Conservation (phyloP, 37 sponge, comb jelly and placozoan genomes). For the Geodia barretti region DNA sequence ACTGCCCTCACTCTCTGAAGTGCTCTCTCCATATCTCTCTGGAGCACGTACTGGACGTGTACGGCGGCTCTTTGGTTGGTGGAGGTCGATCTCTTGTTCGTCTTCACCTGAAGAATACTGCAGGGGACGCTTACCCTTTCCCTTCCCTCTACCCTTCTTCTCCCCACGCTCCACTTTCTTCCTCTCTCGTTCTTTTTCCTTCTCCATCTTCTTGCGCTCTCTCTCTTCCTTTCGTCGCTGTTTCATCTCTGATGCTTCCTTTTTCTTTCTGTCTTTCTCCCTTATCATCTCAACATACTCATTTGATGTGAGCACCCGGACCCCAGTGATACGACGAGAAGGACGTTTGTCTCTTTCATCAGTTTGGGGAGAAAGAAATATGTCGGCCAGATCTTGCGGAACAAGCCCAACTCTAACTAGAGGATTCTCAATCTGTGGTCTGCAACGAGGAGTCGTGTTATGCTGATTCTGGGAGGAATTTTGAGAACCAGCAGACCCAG, state of each 20-base stretch:
- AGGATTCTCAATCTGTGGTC: background rate
- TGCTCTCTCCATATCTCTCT: too few relatives aligned
- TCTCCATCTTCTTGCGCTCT: background rate
- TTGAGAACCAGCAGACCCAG: too few relatives aligned
- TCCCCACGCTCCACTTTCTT: too few relatives aligned
- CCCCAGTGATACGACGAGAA: constrained; percentile 3
- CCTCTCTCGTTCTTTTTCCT: background rate
- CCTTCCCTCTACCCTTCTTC: too few relatives aligned
- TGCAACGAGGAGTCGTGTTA: too few relatives aligned
- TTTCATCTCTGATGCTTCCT: background rate
- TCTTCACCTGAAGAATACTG: background rate
- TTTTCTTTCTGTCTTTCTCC: too few relatives aligned
- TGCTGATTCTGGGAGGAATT: too few relatives aligned
- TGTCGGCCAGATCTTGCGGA: constrained; percentile 1
- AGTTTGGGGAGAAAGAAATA: background rate
- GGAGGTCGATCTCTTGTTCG: too few relatives aligned
- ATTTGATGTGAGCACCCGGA: background rate
- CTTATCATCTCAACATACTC: background rate
- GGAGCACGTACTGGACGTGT: background rate
- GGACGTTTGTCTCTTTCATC: background rate
- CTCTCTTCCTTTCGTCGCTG: too few relatives aligned
- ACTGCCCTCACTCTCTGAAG: background rate
- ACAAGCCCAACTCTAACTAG: background rate
- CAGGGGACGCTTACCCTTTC: too few relatives aligned
- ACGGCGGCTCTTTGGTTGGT: too few relatives aligned